Evolutionary conservation across 2,888 invertebrate genomes (phyloP).

Genomic region (Chydorus sphaericus): DNA sequence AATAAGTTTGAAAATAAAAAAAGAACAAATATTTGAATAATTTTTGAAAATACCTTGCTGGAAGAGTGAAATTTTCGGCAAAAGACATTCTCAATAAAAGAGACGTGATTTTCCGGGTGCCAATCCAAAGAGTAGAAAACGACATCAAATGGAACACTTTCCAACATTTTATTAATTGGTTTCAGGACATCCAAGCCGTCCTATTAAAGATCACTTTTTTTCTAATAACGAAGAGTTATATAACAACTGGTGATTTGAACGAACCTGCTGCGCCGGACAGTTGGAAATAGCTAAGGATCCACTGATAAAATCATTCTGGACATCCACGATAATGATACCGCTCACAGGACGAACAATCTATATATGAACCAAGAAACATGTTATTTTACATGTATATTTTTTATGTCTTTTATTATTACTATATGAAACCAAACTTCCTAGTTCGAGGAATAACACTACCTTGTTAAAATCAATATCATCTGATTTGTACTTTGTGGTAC

Average conservation of each 20-base stretch:
- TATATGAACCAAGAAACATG: background rate
- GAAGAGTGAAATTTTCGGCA: conserved; percentile 55
- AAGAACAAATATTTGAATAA: too few species aligned
- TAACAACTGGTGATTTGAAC: conserved; percentile 30
- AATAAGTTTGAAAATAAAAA: too few species aligned
- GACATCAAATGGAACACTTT: conserved; percentile 65
- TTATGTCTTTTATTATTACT: too few species aligned
- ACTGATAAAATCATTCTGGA: conserved; percentile 94
- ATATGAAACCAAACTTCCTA: too few species aligned
- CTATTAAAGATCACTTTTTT: conserved; percentile 2
- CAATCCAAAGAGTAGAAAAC: conserved; percentile 91
- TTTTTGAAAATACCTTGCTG: conserved; percentile 40
- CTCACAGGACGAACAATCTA: conserved; percentile 71
- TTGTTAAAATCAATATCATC: too few species aligned
- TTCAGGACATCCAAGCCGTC: conserved; percentile 51
- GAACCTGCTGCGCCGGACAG: conserved; percentile 71
- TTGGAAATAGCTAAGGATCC: conserved; percentile 86
- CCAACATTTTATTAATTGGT: conserved; percentile 72
- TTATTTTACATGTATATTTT: too few species aligned
- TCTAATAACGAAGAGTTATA: background rate
- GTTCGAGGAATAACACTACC: too few species aligned
- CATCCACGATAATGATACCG: conserved; percentile 85
- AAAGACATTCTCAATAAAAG: conserved; percentile 84
- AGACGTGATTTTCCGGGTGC: conserved; percentile 92
- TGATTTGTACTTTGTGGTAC: too few species aligned